These are phyloP conservation scores for Trinorchestia longiramus DNA, from an alignment of 1,140 invertebrate genomes.

Conservation along the genomic window DNA sequence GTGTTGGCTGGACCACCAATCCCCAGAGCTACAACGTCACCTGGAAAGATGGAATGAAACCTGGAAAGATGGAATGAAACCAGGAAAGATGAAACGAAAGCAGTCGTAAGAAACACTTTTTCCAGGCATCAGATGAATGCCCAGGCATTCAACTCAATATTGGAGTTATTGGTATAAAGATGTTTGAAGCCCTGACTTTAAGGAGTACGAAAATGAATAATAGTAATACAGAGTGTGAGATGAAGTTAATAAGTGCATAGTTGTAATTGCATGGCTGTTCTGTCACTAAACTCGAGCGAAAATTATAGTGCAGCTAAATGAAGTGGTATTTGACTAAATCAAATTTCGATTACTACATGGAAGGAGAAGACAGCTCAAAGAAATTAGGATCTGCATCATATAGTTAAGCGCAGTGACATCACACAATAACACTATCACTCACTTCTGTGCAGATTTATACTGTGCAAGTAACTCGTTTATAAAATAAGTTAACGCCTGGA, in stretches of 20 bases:
- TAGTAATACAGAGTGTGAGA: neutral
- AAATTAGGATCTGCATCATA: neutral
- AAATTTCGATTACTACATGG: no score
- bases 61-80: neutral
- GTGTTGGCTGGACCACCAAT: neutral
- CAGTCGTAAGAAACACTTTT: neutral
- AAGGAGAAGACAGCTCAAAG: neutral
- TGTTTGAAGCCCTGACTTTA: neutral
- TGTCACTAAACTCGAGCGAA: neutral
- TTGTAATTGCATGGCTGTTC: neutral
- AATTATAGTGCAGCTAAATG: neutral
- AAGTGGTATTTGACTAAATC: neutral
- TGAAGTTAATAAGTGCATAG: neutral
- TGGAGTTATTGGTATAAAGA: neutral
- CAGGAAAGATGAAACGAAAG: no score
- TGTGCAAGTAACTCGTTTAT: no score
- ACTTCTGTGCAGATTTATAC: neutral
- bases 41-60: neutral
- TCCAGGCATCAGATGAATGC: neutral
- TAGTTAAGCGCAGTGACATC: neutral
- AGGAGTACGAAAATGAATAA: neutral
- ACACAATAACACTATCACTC: neutral
- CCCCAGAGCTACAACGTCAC: neutral
- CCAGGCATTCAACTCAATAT: neutral
- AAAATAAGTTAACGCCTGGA: neutral